These are phyloP conservation scores for Aurelia aurita DNA, from an alignment of 30 jellyfish, hydroid and myxozoan genomes.

Conservation along the genomic window DNA sequence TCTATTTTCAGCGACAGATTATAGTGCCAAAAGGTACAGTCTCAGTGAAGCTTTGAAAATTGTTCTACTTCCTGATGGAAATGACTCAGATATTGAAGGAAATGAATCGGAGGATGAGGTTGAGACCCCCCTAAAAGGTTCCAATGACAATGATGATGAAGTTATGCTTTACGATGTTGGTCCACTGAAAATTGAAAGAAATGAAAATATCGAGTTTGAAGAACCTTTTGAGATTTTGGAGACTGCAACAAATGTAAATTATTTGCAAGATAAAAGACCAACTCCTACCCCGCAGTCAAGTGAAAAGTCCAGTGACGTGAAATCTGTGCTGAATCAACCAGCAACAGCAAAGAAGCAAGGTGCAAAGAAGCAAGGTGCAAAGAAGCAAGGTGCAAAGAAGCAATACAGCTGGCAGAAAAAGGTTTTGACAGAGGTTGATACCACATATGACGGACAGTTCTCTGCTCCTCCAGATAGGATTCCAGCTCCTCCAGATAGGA, in stretches of 20 bases:
- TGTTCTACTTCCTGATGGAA: constrained; percentile 31
- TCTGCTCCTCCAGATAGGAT: neutral
- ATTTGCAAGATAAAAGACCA: neutral
- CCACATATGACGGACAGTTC: neutral
- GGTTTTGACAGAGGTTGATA: too few relatives aligned
- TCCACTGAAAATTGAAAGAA: neutral
- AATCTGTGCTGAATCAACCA: too few relatives aligned
- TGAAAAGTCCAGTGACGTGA: neutral
- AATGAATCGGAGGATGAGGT: constrained; percentile 28
- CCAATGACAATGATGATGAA: too few relatives aligned
- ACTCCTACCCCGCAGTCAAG: neutral
- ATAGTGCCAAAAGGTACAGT: neutral
- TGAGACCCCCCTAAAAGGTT: too few relatives aligned
- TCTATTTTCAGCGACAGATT: too few relatives aligned
- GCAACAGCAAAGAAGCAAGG: too few relatives aligned
- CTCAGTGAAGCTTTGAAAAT: constrained; percentile 2
- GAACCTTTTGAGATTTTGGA: neutral
- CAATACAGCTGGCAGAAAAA: neutral
- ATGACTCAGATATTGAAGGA: constrained; percentile 5
- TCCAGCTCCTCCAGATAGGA: neutral
- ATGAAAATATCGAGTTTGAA: neutral
- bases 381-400: neutral
- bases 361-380: too few relatives aligned
- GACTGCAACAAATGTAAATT: neutral
- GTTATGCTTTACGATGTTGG: too few relatives aligned